Percentiles rank a stretch among this genome's conserved stretches.
Conservation (phyloP, 2,888 invertebrate genomes). For the Dynastes hyllus region DNA sequence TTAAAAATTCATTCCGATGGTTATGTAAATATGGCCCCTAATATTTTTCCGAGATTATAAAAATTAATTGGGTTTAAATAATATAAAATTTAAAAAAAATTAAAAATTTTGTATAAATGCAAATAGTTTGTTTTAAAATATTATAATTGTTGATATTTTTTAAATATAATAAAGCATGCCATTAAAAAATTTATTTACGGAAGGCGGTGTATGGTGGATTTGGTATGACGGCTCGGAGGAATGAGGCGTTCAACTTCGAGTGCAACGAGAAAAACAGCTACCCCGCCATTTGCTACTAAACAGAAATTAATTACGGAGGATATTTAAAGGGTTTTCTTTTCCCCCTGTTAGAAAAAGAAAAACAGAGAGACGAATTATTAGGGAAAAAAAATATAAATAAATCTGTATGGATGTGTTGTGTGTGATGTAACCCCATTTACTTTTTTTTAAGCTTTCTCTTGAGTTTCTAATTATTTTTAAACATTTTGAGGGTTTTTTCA, state of each 20-base stretch:
- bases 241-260: conserved; percentile 22
- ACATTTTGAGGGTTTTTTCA: conserved; percentile 3
- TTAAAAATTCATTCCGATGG: conserved; percentile 49
- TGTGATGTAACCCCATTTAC: conserved; percentile 31
- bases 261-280: conserved; percentile 6
- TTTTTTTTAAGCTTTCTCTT: background rate
- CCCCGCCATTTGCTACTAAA: conserved; percentile 25
- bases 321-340: conserved; percentile 10
- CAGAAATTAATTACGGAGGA: conserved; percentile 41
- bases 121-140: conserved; percentile 53
- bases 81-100: conserved; percentile 56
- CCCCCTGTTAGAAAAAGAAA: background rate
- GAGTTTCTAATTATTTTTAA: conserved; percentile 23
- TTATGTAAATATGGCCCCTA: conserved; percentile 46
- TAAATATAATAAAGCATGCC: conserved; percentile 2
- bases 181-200: background rate
- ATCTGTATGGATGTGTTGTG: background rate
- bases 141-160: conserved; percentile 52
- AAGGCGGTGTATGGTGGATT: background rate
- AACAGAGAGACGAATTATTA: conserved; percentile 5
- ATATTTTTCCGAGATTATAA: conserved; percentile 28
- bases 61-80: conserved; percentile 53
- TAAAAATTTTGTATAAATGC: conserved; percentile 55
- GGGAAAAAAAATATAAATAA: conserved; percentile 2
- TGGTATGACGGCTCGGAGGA: no score